Percentiles rank a stretch among this genome's conserved stretches.
These are phyloP conservation scores for Halcyon smyrnensis DNA, from an alignment of 2,797 vertebrate genomes.

Conservation along the genomic window DNA sequence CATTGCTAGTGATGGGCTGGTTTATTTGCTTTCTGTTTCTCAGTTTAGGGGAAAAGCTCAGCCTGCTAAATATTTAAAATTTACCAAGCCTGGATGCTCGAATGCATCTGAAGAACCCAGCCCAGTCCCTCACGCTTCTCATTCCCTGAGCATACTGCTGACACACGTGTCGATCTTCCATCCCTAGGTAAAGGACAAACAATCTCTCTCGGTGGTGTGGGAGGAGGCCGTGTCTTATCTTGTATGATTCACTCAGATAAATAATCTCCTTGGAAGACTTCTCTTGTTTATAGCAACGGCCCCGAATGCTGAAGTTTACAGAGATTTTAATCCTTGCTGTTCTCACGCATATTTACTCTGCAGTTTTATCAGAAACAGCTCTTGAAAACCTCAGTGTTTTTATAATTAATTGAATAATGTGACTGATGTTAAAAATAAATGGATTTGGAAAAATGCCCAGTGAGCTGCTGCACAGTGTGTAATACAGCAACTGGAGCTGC, in stretches of 20 bases:
- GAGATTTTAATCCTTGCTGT: constrained; percentile 22
- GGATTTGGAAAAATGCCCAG: constrained; percentile 52
- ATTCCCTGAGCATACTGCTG: neutral
- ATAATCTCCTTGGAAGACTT: constrained; percentile 16
- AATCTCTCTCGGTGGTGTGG: constrained; percentile 14
- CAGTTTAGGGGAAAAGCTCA: neutral
- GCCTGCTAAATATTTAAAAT: neutral
- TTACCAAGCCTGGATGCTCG: neutral
- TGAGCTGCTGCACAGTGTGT: neutral
- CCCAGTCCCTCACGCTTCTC: neutral
- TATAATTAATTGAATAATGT: constrained; percentile 68
- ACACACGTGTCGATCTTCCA: neutral
- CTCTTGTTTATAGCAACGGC: constrained; percentile 45
- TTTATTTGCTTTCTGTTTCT: neutral
- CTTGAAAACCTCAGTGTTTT: constrained; percentile 57
- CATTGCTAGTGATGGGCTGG: neutral
- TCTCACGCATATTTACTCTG: constrained; percentile 52
- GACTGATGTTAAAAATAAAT: constrained; percentile 61
- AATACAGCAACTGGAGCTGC: neutral
- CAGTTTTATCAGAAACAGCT: constrained; percentile 32
- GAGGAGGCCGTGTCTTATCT: constrained; percentile 49
- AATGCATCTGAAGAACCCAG: neutral
- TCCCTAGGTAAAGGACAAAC: neutral
- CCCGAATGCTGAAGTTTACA: constrained; percentile 8
- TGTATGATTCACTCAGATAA: constrained; percentile 54